Conservation (phyloP, 2,797 vertebrate species). For the Gymnopithys bicolor region DNA sequence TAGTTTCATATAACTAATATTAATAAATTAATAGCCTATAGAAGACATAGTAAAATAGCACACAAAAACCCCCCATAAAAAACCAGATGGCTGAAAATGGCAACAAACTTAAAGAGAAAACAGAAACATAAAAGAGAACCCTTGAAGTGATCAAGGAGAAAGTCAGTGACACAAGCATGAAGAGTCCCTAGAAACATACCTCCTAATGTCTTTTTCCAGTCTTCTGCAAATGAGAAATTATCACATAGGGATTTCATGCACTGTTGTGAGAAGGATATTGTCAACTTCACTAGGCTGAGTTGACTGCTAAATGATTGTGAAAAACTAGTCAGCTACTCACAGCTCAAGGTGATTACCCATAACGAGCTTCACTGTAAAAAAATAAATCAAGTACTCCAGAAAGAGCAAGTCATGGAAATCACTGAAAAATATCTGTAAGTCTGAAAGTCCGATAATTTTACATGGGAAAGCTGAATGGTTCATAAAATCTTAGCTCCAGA, state of each 20-base stretch:
- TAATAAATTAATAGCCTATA: slow-evolving; percentile 13
- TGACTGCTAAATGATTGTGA: slow-evolving; percentile 75
- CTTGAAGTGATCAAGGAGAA: slow-evolving; percentile 43
- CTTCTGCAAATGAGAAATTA: slow-evolving; percentile 72
- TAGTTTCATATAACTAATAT: slow-evolving; percentile 14
- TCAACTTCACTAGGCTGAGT: slow-evolving; percentile 70
- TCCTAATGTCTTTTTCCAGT: slow-evolving; percentile 72
- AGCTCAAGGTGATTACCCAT: slow-evolving; percentile 43
- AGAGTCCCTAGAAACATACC: slow-evolving; percentile 65
- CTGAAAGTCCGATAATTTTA: neutral
- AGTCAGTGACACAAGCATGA: slow-evolving; percentile 56
- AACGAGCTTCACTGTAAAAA: neutral
- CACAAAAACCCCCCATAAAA: neutral
- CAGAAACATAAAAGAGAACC: slow-evolving; percentile 36
- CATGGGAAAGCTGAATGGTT: neutral
- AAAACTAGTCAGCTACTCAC: slow-evolving; percentile 61
- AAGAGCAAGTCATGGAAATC: neutral
- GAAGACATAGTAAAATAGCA: neutral
- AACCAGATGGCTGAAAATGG: slow-evolving; percentile 5
- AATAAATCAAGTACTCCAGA: neutral
- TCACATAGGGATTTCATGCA: slow-evolving; percentile 60
- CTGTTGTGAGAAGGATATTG: slow-evolving; percentile 73
- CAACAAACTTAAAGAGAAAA: slow-evolving; percentile 45
- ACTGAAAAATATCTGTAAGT: neutral
- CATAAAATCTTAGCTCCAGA: neutral